Base-by-base conservation (phyloP, 2,797 vertebrate species). In the Karalla daura region DNA sequence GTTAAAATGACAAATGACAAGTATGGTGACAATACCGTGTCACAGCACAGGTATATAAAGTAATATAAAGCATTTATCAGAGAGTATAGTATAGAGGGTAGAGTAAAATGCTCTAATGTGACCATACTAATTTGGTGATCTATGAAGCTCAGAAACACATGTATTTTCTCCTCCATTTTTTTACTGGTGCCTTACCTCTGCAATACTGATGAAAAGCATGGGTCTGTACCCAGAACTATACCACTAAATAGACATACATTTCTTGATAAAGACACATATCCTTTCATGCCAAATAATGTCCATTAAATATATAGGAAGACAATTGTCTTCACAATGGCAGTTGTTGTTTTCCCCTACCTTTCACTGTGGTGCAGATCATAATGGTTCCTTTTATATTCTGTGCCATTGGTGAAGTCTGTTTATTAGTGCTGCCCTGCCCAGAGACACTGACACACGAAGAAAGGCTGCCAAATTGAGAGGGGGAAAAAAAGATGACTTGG, bases 331-430 rank as follows among this genome's bases (percentile, higher is more conserved):
- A 33, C 24, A 49, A 17, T 37, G 25, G 25, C 9, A 28, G 20
- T 2, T 41, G 5, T 36, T 40, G 5, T 40, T 58, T 59, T 66
- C 33, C 2, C 7, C 36, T 45, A 25, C 0, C 3, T 47, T 46
- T 23, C 1, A 21, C 46, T 66, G 43, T 55, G 30, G 39, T 23
- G 17, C 43, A 73, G 46, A 52, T 23, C 41, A 14, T 45, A 35
- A 17, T 49, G 43, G 51, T 75, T 72, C 82, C 59, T 78, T 86
- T 76, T 27, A 76, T 51, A 60, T 59, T 14, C 41, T 39, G 41
- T 49, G 78, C 60, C 66, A 80, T 74, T 86, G 88, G 63, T 90
- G 59, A 70, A 78, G 27, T 58, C 70, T 3, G 8, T 37, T 54
- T 74, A 74, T 45, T 66, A 77, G 74, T 50, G 46, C 65, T 24